Conservation (phyloP, 2,797 vertebrate species). For the Acipenser ruthenus region DNA sequence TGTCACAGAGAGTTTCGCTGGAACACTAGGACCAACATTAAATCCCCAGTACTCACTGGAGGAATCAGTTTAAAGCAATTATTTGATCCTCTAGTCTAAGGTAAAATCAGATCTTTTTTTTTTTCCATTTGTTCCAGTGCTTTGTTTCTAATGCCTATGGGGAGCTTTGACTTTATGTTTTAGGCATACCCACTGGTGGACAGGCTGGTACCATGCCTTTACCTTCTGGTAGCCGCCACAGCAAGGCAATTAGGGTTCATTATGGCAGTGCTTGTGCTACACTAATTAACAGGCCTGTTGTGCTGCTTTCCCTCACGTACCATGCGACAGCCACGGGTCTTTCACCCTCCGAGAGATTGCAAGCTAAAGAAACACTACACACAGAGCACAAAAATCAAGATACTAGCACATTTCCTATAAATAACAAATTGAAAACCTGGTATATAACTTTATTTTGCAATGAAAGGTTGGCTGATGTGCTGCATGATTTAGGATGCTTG, state of each 20-base stretch:
- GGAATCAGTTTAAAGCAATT: background rate
- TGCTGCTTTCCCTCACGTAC: constrained; percentile 46
- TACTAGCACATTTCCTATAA: constrained; percentile 2
- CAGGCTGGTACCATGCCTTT: constrained; percentile 27
- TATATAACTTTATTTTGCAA: no score
- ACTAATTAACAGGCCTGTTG: constrained; percentile 79
- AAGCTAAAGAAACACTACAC: background rate
- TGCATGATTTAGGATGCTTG: background rate
- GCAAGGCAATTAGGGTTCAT: constrained; percentile 79
- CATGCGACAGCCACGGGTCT: constrained; percentile 48
- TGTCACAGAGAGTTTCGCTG: background rate
- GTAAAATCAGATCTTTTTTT: background rate
- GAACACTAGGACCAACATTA: no score
- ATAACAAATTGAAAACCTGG: constrained; percentile 33
- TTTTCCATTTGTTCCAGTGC: constrained; percentile 7
- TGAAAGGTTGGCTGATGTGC: background rate
- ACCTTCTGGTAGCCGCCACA: constrained; percentile 55
- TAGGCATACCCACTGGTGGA: constrained; percentile 29
- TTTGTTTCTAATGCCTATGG: fast-evolving
- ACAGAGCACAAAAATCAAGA: background rate
- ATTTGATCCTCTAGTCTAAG: background rate
- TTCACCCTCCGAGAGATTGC: constrained; percentile 35
- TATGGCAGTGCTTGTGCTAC: constrained; percentile 64
- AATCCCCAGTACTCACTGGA: background rate
- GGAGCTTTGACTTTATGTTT: constrained; percentile 23